phyloP scores from a whole-genome alignment of 2,888 invertebrate genomes.

The Metalampra italica region DNA sequence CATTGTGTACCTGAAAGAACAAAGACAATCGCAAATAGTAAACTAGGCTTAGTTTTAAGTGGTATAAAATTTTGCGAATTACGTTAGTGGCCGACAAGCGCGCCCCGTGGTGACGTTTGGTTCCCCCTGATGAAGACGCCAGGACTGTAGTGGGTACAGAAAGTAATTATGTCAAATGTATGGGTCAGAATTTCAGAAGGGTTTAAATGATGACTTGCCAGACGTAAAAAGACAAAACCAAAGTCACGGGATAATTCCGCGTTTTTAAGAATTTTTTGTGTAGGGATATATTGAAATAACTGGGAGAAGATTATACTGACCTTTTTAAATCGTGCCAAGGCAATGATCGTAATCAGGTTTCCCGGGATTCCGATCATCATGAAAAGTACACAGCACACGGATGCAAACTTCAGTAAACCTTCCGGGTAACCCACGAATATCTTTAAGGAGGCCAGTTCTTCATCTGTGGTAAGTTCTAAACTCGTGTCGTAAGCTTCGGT shows the following conservation, averaged over 20 bases:
- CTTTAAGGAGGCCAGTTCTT: slow-evolving; percentile 47
- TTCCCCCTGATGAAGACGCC: too few relatives aligned
- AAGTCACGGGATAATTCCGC: too few relatives aligned
- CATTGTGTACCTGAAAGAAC: slow-evolving; percentile 83
- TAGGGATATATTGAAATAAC: too few relatives aligned
- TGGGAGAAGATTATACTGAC: slow-evolving; percentile 54
- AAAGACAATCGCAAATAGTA: slow-evolving; percentile 5
- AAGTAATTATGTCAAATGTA: too few relatives aligned
- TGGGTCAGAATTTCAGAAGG: too few relatives aligned
- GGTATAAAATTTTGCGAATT: too few relatives aligned
- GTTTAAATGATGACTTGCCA: too few relatives aligned
- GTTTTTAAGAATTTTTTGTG: too few relatives aligned
- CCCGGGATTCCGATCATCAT: slow-evolving; percentile 89
- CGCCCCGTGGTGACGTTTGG: too few relatives aligned
- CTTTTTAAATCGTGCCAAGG: slow-evolving; percentile 86
- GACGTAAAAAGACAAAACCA: too few relatives aligned
- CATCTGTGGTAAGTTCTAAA: slow-evolving; percentile 34
- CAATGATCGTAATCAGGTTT: slow-evolving; percentile 87
- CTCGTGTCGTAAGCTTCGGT: background rate
- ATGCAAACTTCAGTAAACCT: slow-evolving; percentile 82
- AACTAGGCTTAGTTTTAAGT: background rate
- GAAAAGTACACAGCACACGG: slow-evolving; percentile 84
- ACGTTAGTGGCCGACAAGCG: too few relatives aligned
- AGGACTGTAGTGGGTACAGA: too few relatives aligned
- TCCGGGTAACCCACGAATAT: slow-evolving; percentile 84